Conservation (phyloP, 2,797 vertebrate species). For the Atherinosoma microstoma region DNA sequence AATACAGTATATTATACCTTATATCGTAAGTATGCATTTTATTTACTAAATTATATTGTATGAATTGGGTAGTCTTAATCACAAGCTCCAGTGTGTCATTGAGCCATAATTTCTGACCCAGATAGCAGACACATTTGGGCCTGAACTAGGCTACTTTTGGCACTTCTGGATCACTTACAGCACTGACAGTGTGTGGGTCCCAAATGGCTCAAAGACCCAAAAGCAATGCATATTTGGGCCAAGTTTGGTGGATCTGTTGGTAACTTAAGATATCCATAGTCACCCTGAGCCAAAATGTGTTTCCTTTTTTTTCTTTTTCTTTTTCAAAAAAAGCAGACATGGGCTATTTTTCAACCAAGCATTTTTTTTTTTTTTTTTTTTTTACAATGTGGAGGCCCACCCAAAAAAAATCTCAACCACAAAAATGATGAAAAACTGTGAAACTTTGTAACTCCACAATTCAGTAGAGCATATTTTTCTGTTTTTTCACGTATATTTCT, state of each 20-base stretch:
- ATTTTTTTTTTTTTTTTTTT: not conserved
- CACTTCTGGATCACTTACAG: not conserved
- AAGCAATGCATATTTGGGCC: not conserved
- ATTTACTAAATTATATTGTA: not conserved
- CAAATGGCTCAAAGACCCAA: not conserved
- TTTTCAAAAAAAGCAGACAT: not conserved
- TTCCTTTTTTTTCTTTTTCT: not conserved
- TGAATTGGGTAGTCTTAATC: not conserved
- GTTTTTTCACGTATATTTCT: not conserved
- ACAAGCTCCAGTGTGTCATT: conserved; percentile 1
- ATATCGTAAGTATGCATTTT: not conserved
- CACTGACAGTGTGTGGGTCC: not conserved
- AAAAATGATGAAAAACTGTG: too few relatives aligned
- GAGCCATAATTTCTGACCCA: conserved; percentile 1
- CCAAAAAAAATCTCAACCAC: too few relatives aligned
- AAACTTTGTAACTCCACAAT: not conserved
- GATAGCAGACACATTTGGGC: conserved; percentile 1
- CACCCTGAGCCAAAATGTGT: not conserved
- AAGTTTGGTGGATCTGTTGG: not conserved
- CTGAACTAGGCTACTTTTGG: conserved; percentile 3
- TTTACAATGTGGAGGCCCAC: not conserved
- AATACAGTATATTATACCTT: not conserved
- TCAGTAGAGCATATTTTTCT: too few relatives aligned
- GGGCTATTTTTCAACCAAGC: not conserved
- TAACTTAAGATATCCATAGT: not conserved